phyloP scores from a whole-genome alignment of 1,140 invertebrate genomes.

The Halesus radiatus region DNA sequence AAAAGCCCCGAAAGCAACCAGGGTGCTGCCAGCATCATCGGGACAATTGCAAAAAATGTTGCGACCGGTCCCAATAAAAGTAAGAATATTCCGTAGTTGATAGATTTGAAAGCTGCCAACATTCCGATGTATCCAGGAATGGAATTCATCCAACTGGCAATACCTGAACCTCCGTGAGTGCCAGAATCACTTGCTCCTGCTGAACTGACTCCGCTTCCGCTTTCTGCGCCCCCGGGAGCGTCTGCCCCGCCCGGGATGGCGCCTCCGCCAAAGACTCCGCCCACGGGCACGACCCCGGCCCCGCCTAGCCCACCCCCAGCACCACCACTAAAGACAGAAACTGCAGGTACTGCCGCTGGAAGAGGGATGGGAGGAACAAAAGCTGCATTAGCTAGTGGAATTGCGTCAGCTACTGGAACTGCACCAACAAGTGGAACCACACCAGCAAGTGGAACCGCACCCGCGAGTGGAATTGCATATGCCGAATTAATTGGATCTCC shows the following conservation, averaged over 20 bases:
- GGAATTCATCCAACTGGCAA: constrained; percentile 42
- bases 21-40: constrained; percentile 59
- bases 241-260: neutral
- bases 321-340: neutral
- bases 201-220: neutral
- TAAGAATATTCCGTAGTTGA: constrained; percentile 59
- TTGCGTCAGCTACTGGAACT: neutral
- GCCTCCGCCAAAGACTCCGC: neutral
- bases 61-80: constrained; percentile 61
- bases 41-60: constrained; percentile 59
- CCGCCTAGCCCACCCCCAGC: neutral
- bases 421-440: neutral
- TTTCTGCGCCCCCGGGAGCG: neutral
- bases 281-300: too few relatives aligned
- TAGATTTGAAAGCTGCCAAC: constrained; percentile 58
- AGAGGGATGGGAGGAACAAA: neutral
- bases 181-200: neutral
- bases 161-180: constrained; percentile 36
- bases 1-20: constrained; percentile 58
- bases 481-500: neutral
- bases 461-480: constrained; percentile 35
- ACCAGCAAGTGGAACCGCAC: constrained; percentile 8
- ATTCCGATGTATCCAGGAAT: constrained; percentile 49
- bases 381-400: neutral
- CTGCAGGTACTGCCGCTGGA: neutral